Evolutionary conservation across 2,113 vertebrate genomes (phyloP).

Genomic region (Cololabis saira): DNA sequence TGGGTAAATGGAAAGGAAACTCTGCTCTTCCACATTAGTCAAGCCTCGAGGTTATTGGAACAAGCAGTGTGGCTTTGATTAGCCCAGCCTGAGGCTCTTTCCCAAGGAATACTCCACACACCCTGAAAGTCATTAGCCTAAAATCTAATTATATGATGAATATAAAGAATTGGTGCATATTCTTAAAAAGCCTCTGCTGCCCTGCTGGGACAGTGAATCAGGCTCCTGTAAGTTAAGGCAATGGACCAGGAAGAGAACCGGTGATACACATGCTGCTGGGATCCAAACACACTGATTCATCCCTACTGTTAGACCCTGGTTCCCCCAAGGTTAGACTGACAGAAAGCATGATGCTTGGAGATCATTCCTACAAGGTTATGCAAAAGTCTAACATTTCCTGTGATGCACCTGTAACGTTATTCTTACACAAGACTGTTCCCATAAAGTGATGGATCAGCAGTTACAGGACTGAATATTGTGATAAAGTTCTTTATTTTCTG

Average conservation of each 20-base stretch:
- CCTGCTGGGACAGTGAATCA: slow-evolving; percentile 7
- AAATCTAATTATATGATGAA: slow-evolving; percentile 45
- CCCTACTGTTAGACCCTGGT: too few species aligned
- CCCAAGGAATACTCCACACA: slow-evolving; percentile 36
- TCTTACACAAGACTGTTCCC: too few species aligned
- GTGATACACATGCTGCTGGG: slow-evolving; percentile 1
- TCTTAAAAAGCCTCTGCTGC: slow-evolving; percentile 16
- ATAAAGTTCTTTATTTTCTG: too few species aligned
- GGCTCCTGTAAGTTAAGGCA: slow-evolving; percentile 25
- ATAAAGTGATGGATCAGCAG: too few species aligned
- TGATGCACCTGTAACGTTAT: too few species aligned
- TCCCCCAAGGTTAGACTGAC: neutral
- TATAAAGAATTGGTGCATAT: slow-evolving; percentile 43
- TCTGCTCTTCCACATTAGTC: slow-evolving; percentile 9
- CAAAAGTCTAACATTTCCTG: too few species aligned
- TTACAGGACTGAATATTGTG: too few species aligned
- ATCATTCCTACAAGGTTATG: too few species aligned
- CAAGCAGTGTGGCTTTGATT: slow-evolving; percentile 23
- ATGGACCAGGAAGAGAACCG: slow-evolving; percentile 23
- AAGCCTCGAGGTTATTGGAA: slow-evolving; percentile 43
- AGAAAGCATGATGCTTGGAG: neutral
- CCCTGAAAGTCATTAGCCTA: slow-evolving; percentile 29
- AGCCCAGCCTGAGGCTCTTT: slow-evolving; percentile 26
- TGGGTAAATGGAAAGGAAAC: neutral
- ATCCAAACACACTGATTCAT: neutral